Conservation (phyloP, 2,113 vertebrate species). For the Rhadina sibilatrix region DNA sequence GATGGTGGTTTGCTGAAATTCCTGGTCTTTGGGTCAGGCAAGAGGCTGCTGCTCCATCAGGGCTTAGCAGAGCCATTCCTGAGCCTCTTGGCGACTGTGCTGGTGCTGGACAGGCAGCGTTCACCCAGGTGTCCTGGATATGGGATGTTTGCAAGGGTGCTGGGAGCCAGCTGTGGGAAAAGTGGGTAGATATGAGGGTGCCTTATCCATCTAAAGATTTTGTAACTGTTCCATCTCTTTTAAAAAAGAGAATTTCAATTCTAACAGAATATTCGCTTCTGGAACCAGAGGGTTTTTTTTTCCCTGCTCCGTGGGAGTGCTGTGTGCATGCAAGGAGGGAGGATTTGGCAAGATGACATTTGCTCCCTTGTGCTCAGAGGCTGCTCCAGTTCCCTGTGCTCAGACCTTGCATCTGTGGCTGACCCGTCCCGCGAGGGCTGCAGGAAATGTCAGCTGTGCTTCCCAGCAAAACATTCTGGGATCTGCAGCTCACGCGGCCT, state of each 20-base stretch:
- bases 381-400: background rate
- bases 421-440: fast-evolving
- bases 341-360: background rate
- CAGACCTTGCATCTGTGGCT: background rate
- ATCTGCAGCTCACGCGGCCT: fast-evolving
- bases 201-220: background rate
- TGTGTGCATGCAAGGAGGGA: fast-evolving
- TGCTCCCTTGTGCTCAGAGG: background rate
- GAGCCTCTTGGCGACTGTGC: fast-evolving
- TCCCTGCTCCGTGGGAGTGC: fast-evolving
- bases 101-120: background rate
- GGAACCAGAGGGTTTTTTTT: background rate
- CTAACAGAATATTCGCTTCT: background rate
- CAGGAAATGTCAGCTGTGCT: background rate
- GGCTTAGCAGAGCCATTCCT: background rate
- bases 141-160: background rate
- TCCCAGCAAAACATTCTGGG: background rate
- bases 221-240: background rate
- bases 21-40: background rate
- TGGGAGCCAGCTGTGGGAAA: background rate
- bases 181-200: fast-evolving
- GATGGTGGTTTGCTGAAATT: background rate
- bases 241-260: background rate
- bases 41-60: background rate
- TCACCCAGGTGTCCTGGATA: fast-evolving